Evolutionary conservation across 2,113 vertebrate species (phyloP).

Genomic region (Apodemus sylvaticus): DNA sequence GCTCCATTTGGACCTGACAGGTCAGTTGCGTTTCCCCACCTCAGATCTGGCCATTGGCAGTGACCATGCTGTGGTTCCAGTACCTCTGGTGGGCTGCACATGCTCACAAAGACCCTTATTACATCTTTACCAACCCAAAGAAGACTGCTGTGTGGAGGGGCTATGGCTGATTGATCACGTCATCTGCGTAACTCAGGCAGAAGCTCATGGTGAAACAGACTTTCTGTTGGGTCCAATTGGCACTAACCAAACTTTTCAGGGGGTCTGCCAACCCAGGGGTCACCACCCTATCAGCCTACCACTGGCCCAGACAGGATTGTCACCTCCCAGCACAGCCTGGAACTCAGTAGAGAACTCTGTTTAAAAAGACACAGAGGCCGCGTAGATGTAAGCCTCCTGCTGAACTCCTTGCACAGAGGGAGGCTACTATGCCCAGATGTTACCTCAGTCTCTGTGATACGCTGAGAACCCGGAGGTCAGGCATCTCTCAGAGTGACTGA

Average conservation of each 20-base stretch:
- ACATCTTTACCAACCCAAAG: not conserved
- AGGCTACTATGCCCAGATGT: not conserved
- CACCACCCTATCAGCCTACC: not conserved
- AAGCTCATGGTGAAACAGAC: not conserved
- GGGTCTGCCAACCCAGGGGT: not conserved
- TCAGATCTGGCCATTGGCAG: not conserved
- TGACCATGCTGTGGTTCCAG: not conserved
- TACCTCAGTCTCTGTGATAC: too few relatives aligned
- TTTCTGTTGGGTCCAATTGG: not conserved
- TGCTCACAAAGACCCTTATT: not conserved
- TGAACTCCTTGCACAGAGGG: not conserved
- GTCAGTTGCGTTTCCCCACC: not conserved
- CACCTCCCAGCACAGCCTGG: not conserved
- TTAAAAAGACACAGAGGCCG: not conserved
- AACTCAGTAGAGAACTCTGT: not conserved
- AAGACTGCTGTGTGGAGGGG: too few relatives aligned
- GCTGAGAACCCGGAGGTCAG: not conserved
- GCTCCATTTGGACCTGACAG: not conserved
- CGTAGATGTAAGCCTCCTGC: not conserved
- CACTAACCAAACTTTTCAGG: not conserved
- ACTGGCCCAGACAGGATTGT: not conserved
- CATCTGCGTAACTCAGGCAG: not conserved
- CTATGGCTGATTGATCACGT: not conserved
- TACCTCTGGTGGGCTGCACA: too few relatives aligned
- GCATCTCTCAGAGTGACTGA: not conserved